Conservation (phyloP, 2,797 vertebrate species). For the Acanthurus leucopareius region DNA sequence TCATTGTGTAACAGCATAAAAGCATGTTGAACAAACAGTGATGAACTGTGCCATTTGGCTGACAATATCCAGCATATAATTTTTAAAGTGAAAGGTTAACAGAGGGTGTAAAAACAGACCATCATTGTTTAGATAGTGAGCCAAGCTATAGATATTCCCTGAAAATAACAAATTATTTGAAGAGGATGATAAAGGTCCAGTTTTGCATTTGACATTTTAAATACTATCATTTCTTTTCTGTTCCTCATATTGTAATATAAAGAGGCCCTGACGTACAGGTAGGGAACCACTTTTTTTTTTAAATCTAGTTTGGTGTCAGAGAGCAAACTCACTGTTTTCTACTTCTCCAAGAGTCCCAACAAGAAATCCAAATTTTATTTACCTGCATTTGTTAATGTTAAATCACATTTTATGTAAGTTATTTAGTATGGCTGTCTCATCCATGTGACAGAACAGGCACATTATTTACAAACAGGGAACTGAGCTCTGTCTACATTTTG, state of each 20-base stretch:
- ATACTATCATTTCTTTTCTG: not conserved
- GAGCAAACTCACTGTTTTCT: not conserved
- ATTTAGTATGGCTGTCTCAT: not conserved
- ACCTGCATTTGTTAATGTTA: too few relatives aligned
- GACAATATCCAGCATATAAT: not conserved
- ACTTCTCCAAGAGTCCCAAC: too few relatives aligned
- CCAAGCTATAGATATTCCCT: not conserved
- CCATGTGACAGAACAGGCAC: not conserved
- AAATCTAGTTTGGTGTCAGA: not conserved
- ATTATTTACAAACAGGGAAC: not conserved
- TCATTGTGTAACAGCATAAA: not conserved
- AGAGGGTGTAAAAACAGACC: not conserved
- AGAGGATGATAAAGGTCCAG: too few relatives aligned
- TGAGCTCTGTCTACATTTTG: not conserved
- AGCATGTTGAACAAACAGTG: not conserved
- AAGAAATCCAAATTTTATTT: not conserved
- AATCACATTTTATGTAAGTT: not conserved
- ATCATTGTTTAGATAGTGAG: not conserved
- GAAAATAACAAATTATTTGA: not conserved
- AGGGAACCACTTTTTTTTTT: not conserved
- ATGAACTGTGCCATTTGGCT: not conserved
- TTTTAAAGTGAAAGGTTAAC: not conserved
- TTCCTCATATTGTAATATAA: not conserved
- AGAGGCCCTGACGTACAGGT: not conserved
- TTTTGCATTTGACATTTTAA: not conserved